Evolutionary conservation across 1,140 invertebrate genomes (phyloP).

Genomic region (Neomicropteryx cornuta): DNA sequence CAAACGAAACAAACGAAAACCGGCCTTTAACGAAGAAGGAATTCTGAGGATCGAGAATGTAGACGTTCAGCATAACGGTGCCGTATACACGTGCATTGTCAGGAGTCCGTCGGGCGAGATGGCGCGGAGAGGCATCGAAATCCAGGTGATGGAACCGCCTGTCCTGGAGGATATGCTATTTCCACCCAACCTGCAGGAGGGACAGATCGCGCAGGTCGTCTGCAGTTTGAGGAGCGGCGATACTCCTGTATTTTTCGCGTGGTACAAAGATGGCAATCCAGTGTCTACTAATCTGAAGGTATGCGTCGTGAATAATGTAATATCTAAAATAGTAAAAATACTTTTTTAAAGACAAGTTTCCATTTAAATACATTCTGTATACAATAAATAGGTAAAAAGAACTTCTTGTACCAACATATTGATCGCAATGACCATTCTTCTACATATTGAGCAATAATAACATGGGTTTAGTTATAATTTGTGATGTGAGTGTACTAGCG

Average conservation of each 20-base stretch:
- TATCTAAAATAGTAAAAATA: too few species aligned
- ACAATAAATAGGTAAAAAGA: too few species aligned
- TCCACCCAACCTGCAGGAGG: constrained; percentile 56
- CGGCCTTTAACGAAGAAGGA: constrained; percentile 25
- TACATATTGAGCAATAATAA: too few species aligned
- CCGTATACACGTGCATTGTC: constrained; percentile 75
- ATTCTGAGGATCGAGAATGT: constrained; percentile 61
- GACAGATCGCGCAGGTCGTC: constrained; percentile 66
- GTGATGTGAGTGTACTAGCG: too few species aligned
- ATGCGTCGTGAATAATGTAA: too few species aligned
- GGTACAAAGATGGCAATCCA: constrained; percentile 64
- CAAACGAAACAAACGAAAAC: not conserved
- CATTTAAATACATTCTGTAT: too few species aligned
- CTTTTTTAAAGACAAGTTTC: too few species aligned
- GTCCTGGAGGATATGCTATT: constrained; percentile 43
- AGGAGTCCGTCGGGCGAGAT: constrained; percentile 65
- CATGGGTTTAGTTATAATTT: too few species aligned
- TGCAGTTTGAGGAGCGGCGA: constrained; percentile 76
- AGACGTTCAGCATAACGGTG: constrained; percentile 51
- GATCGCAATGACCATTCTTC: too few species aligned
- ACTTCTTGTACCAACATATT: too few species aligned
- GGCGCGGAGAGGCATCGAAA: constrained; percentile 49
- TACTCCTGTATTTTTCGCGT: constrained; percentile 67
- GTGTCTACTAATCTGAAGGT: constrained; percentile 47
- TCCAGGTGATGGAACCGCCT: constrained; percentile 65